Conservation (phyloP, 2,888 invertebrate genomes). For the Agriopis aurantiaria region DNA sequence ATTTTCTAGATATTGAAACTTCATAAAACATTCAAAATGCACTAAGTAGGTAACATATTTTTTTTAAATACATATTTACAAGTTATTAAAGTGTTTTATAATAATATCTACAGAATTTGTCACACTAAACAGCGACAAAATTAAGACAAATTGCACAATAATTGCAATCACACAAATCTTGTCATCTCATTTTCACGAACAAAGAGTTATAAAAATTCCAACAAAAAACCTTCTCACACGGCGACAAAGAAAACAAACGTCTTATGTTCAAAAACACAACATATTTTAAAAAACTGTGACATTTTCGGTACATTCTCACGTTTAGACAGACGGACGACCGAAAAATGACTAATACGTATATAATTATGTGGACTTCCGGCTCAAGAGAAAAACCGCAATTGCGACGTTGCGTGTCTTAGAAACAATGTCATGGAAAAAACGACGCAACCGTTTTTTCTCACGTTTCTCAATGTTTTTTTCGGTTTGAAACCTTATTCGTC, state of each 20-base stretch:
- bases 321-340: constrained; percentile 53
- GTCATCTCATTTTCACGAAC: constrained; percentile 16
- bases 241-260: constrained; percentile 6
- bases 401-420: constrained; percentile 74
- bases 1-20: too few species aligned
- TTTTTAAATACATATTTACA: not conserved
- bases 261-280: constrained; percentile 15
- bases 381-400: constrained; percentile 75
- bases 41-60: not conserved
- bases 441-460: constrained; percentile 47
- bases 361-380: constrained; percentile 79
- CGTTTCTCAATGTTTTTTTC: constrained; percentile 39
- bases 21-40: too few species aligned
- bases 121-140: constrained; percentile 6
- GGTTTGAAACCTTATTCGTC: constrained; percentile 41
- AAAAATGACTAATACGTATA: constrained; percentile 79
- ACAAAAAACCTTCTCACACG: constrained; percentile 16
- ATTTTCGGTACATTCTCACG: constrained; percentile 53
- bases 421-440: constrained; percentile 71
- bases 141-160: not conserved
- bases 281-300: constrained; percentile 18
- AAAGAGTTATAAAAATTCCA: not conserved
- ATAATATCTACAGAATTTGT: not conserved
- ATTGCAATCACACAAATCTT: constrained; percentile 1
- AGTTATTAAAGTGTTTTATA: not conserved